Evolutionary conservation across 2,888 invertebrate species (phyloP), one percentile per base, ranked within the genome.

Genomic region (Parnassius smintheus): DNA sequence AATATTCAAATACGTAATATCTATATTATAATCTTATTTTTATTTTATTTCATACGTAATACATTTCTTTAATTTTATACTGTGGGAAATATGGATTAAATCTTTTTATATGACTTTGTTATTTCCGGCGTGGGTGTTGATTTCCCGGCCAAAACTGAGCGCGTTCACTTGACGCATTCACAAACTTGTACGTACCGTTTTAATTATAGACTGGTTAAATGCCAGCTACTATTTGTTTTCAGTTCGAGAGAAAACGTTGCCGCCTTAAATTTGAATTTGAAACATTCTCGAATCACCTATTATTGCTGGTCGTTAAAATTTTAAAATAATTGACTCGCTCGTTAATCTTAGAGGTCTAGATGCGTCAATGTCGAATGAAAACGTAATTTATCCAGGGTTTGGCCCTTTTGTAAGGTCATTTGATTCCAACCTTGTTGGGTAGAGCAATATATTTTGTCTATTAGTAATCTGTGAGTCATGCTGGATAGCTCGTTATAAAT

Each of bases 121-220:
- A 71, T 78, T 76, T 76, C 72, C 62, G 66, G 69, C 72, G 82
- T 85, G 78, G 85, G 84, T 80, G 82, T 83, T 72, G 66, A 77
- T 81, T 80, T 80, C 80, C 70, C 73, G 75, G 83, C 81, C 82
- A 86, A 86, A 79, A 74, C 72, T 18, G 11, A 9, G 13, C 74
- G 71, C 73, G 73, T 73, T 71, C 65, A 74, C 76, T 77, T 77
- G 81, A 81, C 83, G 83, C 81, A 80, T 83, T 81, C 80, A 46
- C 58, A 55, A 70, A 74, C 70, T 73, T 71, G 72, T 75, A 65
- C 68, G 73, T 76, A 78, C 75, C 76, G 77, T 74, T 83, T 79
- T 89, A 90, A 85, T 83, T 85, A 85, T 91, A 90, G 84, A 77
- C 68, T 76, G 72, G 79, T 83, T 83, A 88, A 89, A 90, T 90